Base-by-base conservation (phyloP, 1,140 invertebrate genomes). In the Pseudobourletiella spinata region DNA sequence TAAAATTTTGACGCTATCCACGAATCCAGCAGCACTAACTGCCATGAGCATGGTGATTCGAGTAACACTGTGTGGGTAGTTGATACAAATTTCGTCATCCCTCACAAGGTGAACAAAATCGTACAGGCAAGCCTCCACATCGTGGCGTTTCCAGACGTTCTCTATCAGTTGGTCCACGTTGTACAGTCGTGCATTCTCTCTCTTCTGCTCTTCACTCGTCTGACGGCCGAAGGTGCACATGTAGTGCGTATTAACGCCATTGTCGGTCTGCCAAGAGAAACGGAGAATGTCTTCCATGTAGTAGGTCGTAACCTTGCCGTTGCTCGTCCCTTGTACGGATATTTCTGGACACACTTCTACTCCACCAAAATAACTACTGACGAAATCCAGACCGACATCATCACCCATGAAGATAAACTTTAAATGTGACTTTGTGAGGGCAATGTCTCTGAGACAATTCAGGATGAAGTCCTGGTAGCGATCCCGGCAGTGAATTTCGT, bases 331-430 rank as follows among this genome's bases (percentile, higher is more conserved):
- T 55, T 89, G 86, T 54, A 96, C 86, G 63, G 79, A 80, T n/a
- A 94, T 76, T 14, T 92, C 80, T 0, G 83, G 82, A 66, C 86
- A 77, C 3, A 52, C 57, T 6, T 16, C 3, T 11, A 29, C 85
- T 54, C 84, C 81, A 68, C 84, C 83, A 76, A 98, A 98, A 73
- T 89, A 90, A 70, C 83, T 82, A 26, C 83, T 79, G 75, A 96
- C 91, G 30, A 89, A 82, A 24, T 83, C 77, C 4, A 84, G 82
- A 68, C 95, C 86, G 69, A 95, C 81, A 1, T 92, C 90, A 4
- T 95, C 94, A n/a, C 92, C 96, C 93, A 98, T 98, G 1, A 98
- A 78, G 50, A 98, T 81, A 0, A 98, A 66, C 65, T 86, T 86
- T 61, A 95, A 83, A 20, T 86, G 79, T 61, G 83, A 81, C 68